These are phyloP conservation scores for Hirtodrosophila confusa DNA, from an alignment of 2,888 invertebrate genomes.

Conservation along the genomic window DNA sequence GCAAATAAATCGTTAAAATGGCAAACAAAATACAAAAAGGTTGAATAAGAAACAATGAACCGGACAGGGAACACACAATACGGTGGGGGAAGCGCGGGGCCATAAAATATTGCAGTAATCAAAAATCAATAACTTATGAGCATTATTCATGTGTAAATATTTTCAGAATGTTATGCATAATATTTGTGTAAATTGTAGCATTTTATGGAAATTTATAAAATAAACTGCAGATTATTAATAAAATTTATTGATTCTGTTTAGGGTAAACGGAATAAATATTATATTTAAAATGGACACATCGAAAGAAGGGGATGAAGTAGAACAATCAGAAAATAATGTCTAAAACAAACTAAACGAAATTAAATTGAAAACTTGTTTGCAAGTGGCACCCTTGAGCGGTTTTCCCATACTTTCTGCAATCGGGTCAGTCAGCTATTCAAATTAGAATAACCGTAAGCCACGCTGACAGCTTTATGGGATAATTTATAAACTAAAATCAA, in stretches of 20 bases:
- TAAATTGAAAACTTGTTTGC: conserved; percentile 5
- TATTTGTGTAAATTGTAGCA: conserved; percentile 21
- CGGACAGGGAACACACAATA: conserved; percentile 19
- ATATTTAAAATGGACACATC: too few relatives aligned
- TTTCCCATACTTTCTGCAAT: conserved; percentile 38
- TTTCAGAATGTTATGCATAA: conserved; percentile 24
- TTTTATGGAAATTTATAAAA: conserved; percentile 21
- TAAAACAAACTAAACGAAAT: conserved; percentile 7
- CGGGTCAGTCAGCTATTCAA: conserved; percentile 53
- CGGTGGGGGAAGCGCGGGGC: neutral
- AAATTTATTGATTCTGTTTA: conserved; percentile 11
- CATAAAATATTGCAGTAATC: conserved; percentile 58
- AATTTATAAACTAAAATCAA: conserved; percentile 49
- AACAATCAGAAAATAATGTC: too few relatives aligned
- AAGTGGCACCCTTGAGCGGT: conserved; percentile 30
- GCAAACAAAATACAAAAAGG: conserved; percentile 65
- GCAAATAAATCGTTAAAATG: conserved; percentile 76
- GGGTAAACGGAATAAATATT: neutral
- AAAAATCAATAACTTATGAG: conserved; percentile 58
- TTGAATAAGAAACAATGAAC: conserved; percentile 14
- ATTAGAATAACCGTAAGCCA: conserved; percentile 43
- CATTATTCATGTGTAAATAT: conserved; percentile 41
- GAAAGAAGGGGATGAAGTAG: neutral
- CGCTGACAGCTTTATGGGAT: conserved; percentile 59
- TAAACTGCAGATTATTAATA: conserved; percentile 16